phyloP scores from a whole-genome alignment of 2,113 vertebrate genomes.

The Mesoclemmys tuberculata region DNA sequence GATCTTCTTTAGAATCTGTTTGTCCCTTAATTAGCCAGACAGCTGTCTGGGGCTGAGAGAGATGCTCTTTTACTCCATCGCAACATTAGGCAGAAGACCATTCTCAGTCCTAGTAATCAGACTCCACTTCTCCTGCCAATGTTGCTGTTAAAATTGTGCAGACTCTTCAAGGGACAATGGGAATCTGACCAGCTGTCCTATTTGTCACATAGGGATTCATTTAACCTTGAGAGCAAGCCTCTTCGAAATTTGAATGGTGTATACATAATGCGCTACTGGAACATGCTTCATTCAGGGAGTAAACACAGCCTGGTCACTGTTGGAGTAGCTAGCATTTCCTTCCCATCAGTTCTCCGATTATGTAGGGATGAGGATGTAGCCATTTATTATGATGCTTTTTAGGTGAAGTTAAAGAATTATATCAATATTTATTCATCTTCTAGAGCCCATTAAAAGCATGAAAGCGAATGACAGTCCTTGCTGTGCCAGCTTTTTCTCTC shows the following conservation, averaged over 20 bases:
- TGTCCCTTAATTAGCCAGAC: not conserved
- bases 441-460: conserved; percentile 48
- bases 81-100: not conserved
- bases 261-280: not conserved
- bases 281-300: too few relatives aligned
- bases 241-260: too few relatives aligned
- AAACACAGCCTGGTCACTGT: too few relatives aligned
- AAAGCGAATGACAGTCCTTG: conserved; percentile 37
- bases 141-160: too few relatives aligned
- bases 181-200: too few relatives aligned
- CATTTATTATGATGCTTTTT: not conserved
- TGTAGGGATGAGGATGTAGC: not conserved
- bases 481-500: conserved; percentile 81
- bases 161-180: too few relatives aligned
- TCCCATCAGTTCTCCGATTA: not conserved
- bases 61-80: not conserved
- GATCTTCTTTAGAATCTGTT: not conserved
- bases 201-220: too few relatives aligned
- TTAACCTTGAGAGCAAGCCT: too few relatives aligned
- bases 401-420: not conserved
- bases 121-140: too few relatives aligned
- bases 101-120: too few relatives aligned
- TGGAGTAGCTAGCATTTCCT: not conserved
- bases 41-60: not conserved
- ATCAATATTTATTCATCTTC: not conserved